These are phyloP conservation scores for Temnothorax unifasciatus DNA, from an alignment of 2,888 invertebrate genomes.

Conservation along the genomic window DNA sequence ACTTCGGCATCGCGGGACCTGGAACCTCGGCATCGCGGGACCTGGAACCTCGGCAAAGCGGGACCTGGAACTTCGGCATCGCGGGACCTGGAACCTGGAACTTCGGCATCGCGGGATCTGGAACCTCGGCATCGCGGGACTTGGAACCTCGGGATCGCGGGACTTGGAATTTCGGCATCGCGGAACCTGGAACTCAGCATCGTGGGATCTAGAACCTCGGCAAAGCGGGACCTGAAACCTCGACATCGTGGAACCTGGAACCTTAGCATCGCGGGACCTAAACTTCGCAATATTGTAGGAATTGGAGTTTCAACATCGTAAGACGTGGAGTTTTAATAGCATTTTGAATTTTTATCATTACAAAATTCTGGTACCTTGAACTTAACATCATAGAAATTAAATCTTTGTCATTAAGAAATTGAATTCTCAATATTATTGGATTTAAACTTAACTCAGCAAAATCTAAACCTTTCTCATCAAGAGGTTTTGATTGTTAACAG, in stretches of 20 bases:
- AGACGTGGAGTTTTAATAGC: background rate
- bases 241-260: background rate
- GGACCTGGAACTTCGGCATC: background rate
- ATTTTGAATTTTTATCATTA: background rate
- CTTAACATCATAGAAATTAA: background rate
- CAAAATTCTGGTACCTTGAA: background rate
- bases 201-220: too few species aligned
- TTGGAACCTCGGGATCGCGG: background rate
- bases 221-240: background rate
- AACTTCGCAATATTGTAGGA: constrained; percentile 16
- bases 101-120: background rate
- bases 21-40: background rate
- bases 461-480: background rate
- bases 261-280: background rate
- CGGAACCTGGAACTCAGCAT: background rate
- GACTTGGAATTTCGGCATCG: background rate
- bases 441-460: background rate
- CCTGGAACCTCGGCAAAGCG: background rate
- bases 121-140: background rate
- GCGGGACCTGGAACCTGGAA: constrained; percentile 11
- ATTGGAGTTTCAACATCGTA: background rate
- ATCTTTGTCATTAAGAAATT: background rate
- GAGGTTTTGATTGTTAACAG: background rate
- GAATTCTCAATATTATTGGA: background rate
- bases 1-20: background rate